Base-by-base conservation (phyloP, 2,888 invertebrate genomes). In the Aleiodes leptofemur region DNA sequence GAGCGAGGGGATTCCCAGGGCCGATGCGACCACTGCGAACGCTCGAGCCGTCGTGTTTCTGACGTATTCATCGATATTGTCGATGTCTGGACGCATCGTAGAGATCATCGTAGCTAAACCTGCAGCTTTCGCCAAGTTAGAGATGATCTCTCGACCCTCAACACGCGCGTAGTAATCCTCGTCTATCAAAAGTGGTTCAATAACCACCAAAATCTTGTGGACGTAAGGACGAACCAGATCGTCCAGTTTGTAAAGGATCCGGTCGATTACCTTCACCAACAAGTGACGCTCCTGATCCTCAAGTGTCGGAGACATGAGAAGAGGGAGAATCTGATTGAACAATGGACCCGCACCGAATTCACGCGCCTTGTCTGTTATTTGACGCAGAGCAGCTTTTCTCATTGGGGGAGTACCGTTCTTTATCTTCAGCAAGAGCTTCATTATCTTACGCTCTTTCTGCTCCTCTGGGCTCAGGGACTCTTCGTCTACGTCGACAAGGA, bases 151-250 rank as follows among this genome's bases (percentile, higher is more conserved):
- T 86, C 99, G 93, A 82, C 99, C 99, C 90, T 99, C 99, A 8
- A 99, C 99, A 88, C 99, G 96, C 34, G 99, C 99, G 89, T 99
- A 99, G 90, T 99, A 99, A 90, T 99, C 99, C 92, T 99, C 99
- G 90, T 99, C 99, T 88, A 99, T 99, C 55, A 99, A 91, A 78
- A 99, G 91, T 0, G 99, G 99, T 90, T 99, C 99, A 88, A 99
- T 99, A 4, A 99, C 99, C 14, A 99, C 99, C 79, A 99, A 92
- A 88, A 99, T 99, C 93, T 99, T 99, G 91, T 99, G 99, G 0
- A 99, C 99, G 86, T 99, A 99, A 0, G 99, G 99, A 79, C 99
- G 94, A 34, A 99, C 99, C 83, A 99, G 92, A 91, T 99, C 99
- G 86, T 99, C 99, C 83, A 99, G 91, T 90, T 99, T 99, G 91